Conservation (phyloP, 2,797 vertebrate species). For the Urocyon cinereoargenteus region DNA sequence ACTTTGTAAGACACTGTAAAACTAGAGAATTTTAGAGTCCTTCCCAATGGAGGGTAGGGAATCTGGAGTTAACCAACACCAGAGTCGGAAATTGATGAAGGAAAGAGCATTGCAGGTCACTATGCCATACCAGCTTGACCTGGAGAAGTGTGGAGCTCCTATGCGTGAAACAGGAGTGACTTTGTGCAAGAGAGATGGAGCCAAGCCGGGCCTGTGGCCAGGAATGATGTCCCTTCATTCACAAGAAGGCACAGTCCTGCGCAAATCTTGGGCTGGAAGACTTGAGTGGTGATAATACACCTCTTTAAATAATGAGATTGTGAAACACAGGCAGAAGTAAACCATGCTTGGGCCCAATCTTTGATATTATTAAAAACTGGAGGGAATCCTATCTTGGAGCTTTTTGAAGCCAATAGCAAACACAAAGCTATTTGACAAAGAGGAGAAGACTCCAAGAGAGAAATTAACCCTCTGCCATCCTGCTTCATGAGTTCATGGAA, state of each 20-base stretch:
- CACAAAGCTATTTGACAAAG: constrained; percentile 56
- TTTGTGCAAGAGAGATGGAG: not conserved
- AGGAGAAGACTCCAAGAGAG: not conserved
- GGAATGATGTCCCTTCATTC: not conserved
- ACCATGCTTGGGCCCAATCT: constrained; percentile 40
- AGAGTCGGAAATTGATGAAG: not conserved
- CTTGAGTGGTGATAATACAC: not conserved
- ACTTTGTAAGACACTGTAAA: not conserved
- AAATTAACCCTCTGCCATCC: constrained; percentile 63
- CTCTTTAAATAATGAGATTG: constrained; percentile 71
- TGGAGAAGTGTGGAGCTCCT: not conserved
- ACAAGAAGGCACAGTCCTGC: not conserved
- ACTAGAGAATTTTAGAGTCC: not conserved
- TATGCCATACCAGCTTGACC: not conserved
- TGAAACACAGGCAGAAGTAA: not conserved
- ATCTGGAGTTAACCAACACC: not conserved
- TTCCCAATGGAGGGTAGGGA: not conserved
- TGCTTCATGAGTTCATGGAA: constrained; percentile 44
- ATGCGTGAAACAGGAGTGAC: not conserved
- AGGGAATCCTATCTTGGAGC: not conserved
- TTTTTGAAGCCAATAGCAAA: not conserved
- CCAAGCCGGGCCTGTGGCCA: not conserved
- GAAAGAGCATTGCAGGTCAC: not conserved
- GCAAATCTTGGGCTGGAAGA: not conserved
- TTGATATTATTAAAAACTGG: constrained; percentile 26